These are phyloP conservation scores for Siderastrea radians DNA, from an alignment of 92 coral and sea anemone genomes.

Conservation along the genomic window DNA sequence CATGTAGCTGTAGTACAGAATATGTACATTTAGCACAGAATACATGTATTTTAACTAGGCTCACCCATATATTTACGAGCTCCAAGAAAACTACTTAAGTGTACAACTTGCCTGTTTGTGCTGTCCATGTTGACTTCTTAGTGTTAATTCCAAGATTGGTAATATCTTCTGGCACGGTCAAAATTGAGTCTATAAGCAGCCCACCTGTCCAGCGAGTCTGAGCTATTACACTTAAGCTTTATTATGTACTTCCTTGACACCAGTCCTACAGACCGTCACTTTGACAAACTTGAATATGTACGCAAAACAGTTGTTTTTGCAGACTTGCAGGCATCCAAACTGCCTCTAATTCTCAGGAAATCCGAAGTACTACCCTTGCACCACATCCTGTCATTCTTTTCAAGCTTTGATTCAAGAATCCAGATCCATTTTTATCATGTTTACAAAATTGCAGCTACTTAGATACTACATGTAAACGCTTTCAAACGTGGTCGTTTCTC, in stretches of 20 bases:
- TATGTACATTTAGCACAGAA: too few species aligned
- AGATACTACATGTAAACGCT: background rate
- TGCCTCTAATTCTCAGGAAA: background rate
- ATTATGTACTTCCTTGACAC: background rate
- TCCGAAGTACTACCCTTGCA: background rate
- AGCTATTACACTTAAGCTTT: too few species aligned
- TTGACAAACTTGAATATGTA: background rate
- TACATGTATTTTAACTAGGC: background rate
- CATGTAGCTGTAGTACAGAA: too few species aligned
- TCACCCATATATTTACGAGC: too few species aligned
- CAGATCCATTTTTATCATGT: background rate
- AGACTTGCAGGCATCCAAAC: background rate
- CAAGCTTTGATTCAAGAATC: background rate
- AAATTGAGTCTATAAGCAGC: background rate
- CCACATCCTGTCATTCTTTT: background rate
- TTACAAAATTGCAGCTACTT: background rate
- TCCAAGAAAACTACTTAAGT: too few species aligned
- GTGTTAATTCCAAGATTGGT: background rate
- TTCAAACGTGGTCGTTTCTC: background rate
- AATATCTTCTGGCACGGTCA: background rate
- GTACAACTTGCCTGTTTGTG: slow-evolving; percentile 54
- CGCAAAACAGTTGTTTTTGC: background rate
- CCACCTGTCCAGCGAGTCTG: too few species aligned
- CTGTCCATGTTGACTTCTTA: slow-evolving; percentile 56
- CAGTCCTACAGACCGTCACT: background rate